Percentiles rank a stretch among this genome's conserved stretches.
These are phyloP conservation scores for Calliphora vicina DNA, from an alignment of 1,140 invertebrate genomes.

Conservation along the genomic window DNA sequence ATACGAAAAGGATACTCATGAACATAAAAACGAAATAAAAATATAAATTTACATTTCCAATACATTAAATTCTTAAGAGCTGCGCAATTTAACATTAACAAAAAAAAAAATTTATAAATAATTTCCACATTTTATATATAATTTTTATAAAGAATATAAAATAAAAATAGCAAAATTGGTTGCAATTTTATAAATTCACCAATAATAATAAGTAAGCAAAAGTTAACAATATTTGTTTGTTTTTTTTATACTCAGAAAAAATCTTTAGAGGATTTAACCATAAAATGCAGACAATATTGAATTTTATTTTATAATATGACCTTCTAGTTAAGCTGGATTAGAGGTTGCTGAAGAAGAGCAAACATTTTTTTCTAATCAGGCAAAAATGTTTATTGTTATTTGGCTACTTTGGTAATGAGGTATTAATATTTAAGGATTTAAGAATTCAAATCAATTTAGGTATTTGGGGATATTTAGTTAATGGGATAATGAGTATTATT, in stretches of 20 bases:
- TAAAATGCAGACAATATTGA: background rate
- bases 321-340: too few relatives aligned
- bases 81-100: background rate
- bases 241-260: background rate
- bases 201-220: background rate
- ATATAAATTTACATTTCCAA: slow-evolving; percentile 25
- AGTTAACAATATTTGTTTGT: background rate
- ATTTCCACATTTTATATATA: background rate
- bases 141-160: background rate
- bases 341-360: too few relatives aligned
- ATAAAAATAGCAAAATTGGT: background rate
- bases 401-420: too few relatives aligned
- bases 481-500: too few relatives aligned
- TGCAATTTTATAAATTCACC: background rate
- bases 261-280: background rate
- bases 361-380: too few relatives aligned
- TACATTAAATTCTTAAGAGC: slow-evolving; percentile 23
- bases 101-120: background rate
- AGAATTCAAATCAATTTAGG: too few relatives aligned
- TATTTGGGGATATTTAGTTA: too few relatives aligned
- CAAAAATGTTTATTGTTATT: too few relatives aligned
- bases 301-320: too few relatives aligned
- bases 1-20: too few relatives aligned
- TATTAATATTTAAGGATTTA: too few relatives aligned
- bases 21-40: background rate